Conservation (phyloP, 2,797 vertebrate genomes). For the Danio choprae region DNA sequence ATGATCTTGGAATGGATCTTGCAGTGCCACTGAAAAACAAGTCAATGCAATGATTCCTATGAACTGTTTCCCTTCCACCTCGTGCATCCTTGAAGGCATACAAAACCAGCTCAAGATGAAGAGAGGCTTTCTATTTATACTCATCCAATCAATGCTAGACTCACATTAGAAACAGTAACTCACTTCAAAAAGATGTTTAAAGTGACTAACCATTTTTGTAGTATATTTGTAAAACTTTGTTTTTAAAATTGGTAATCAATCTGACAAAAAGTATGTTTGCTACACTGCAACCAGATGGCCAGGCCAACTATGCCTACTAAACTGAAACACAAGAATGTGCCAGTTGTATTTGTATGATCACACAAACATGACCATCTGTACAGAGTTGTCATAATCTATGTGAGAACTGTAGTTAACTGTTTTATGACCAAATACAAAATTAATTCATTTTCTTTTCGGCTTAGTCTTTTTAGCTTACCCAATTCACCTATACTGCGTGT, state of each 20-base stretch:
- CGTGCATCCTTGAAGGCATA: conserved; percentile 3
- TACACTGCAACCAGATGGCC: background rate
- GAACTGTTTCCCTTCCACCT: background rate
- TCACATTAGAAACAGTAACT: background rate
- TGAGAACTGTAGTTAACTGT: too few species aligned
- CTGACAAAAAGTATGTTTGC: background rate
- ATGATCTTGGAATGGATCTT: background rate
- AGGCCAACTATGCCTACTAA: too few species aligned
- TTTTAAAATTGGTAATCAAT: too few species aligned
- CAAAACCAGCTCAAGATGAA: conserved; percentile 12
- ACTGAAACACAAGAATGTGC: conserved; percentile 11
- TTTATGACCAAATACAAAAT: too few species aligned
- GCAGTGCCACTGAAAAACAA: background rate
- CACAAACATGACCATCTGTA: background rate
- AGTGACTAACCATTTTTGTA: background rate
- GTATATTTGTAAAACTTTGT: too few species aligned
- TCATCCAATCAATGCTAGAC: background rate
- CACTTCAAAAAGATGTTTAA: background rate
- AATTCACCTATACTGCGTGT: too few species aligned
- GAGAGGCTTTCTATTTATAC: background rate
- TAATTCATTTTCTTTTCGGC: too few species aligned
- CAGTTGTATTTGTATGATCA: background rate
- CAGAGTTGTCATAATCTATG: too few species aligned
- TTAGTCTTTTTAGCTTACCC: too few species aligned
- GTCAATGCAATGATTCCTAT: conserved; percentile 5